Conservation (phyloP, 2,113 vertebrate genomes). For the Rattus rattus region DNA sequence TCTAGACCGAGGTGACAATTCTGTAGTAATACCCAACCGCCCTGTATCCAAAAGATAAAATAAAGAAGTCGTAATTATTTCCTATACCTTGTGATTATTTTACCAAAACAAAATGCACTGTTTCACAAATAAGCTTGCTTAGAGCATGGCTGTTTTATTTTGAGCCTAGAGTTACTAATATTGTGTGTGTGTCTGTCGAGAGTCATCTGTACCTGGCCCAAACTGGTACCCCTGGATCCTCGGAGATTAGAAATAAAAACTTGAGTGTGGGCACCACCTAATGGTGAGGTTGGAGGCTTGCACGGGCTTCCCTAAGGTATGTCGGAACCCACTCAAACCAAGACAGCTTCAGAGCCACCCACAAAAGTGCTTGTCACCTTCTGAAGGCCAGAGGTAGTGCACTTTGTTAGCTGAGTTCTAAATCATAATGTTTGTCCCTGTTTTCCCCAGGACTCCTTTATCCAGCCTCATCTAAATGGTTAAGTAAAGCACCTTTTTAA, state of each 20-base stretch:
- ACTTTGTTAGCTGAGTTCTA: background rate
- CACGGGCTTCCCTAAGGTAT: background rate
- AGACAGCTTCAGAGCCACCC: background rate
- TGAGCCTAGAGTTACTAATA: background rate
- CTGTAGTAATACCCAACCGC: constrained; percentile 89
- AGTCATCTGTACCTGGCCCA: background rate
- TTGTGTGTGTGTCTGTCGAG: background rate
- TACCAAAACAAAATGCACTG: constrained; percentile 39
- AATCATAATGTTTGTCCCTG: background rate
- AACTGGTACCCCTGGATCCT: background rate
- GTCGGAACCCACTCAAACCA: background rate
- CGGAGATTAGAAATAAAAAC: constrained; percentile 47
- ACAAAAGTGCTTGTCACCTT: background rate
- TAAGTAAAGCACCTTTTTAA: background rate
- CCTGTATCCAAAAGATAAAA: constrained; percentile 75
- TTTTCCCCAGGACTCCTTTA: background rate
- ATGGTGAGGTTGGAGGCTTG: constrained; percentile 74
- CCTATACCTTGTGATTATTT: background rate
- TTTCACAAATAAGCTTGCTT: background rate
- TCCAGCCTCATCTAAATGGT: background rate
- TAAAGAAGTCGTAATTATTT: constrained; percentile 25
- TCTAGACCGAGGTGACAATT: constrained; percentile 89
- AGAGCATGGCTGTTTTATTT: background rate
- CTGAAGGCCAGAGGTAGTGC: background rate
- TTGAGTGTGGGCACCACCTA: constrained; percentile 84